Evolutionary conservation across 64 coral and sea anemone species (phyloP).

Genomic region (Montipora foliosa): DNA sequence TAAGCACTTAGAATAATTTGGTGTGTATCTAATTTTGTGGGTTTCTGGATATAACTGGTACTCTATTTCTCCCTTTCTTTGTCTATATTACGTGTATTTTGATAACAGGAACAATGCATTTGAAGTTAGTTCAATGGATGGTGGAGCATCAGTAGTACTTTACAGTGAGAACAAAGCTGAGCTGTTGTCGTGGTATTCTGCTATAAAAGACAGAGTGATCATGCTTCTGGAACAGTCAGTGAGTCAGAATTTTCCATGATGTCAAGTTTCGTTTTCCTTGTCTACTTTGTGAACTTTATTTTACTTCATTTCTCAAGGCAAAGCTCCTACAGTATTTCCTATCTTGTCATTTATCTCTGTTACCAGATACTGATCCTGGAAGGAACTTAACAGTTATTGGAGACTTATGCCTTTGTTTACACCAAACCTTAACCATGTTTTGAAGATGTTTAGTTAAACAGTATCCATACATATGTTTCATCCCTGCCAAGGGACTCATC

Average conservation of each 20-base stretch:
- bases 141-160: conserved; percentile 86
- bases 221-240: conserved; percentile 85
- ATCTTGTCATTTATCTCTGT: too few species aligned
- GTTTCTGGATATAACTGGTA: not conserved
- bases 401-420: too few species aligned
- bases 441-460: too few species aligned
- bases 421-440: too few species aligned
- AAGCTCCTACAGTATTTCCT: too few species aligned
- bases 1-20: too few species aligned
- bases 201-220: conserved; percentile 88
- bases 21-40: too few species aligned
- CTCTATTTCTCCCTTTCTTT: not conserved
- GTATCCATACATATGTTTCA: too few species aligned
- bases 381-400: too few species aligned
- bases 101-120: conserved; percentile 84
- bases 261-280: too few species aligned
- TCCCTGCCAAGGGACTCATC: too few species aligned
- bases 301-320: not conserved
- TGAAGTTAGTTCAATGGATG: conserved; percentile 97
- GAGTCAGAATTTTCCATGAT: not conserved
- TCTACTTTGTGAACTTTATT: not conserved
- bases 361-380: too few species aligned
- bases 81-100: not conserved
- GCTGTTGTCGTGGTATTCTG: conserved; percentile 90
- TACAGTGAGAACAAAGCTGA: conserved; percentile 90